These are phyloP conservation scores for Sylvia borin DNA, from an alignment of 2,797 vertebrate species.

Conservation along the genomic window DNA sequence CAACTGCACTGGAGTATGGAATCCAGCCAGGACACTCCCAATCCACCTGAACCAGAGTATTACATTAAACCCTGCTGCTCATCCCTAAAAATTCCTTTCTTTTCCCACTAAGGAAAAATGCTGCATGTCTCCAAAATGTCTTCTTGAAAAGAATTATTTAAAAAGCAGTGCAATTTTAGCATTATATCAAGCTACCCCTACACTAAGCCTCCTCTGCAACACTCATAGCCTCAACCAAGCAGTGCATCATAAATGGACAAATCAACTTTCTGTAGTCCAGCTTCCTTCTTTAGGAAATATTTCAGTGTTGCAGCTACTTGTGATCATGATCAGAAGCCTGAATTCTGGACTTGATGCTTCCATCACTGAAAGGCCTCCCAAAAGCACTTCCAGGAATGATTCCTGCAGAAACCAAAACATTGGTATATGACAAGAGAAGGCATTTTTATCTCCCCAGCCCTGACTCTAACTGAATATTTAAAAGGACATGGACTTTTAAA, in stretches of 20 bases:
- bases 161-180: not conserved
- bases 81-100: not conserved
- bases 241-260: not conserved
- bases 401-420: not conserved
- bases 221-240: not conserved
- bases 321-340: not conserved
- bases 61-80: not conserved
- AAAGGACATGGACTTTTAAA: not conserved
- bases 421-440: not conserved
- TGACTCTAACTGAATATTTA: not conserved
- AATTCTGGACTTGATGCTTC: not conserved
- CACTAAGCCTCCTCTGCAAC: constrained; percentile 4
- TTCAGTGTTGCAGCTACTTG: not conserved
- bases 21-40: not conserved
- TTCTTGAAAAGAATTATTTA: not conserved
- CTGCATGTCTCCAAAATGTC: not conserved
- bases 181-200: constrained; percentile 1
- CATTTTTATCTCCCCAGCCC: not conserved
- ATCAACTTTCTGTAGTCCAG: not conserved
- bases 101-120: not conserved
- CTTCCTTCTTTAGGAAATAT: not conserved
- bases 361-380: not conserved
- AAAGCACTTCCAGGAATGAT: not conserved
- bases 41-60: not conserved
- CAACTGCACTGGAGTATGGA: not conserved